A percentile compares a stretch with the other conserved stretches of the same genome.
These are phyloP conservation scores for Erebia palarica DNA, from an alignment of 2,888 invertebrate genomes.

Conservation along the genomic window DNA sequence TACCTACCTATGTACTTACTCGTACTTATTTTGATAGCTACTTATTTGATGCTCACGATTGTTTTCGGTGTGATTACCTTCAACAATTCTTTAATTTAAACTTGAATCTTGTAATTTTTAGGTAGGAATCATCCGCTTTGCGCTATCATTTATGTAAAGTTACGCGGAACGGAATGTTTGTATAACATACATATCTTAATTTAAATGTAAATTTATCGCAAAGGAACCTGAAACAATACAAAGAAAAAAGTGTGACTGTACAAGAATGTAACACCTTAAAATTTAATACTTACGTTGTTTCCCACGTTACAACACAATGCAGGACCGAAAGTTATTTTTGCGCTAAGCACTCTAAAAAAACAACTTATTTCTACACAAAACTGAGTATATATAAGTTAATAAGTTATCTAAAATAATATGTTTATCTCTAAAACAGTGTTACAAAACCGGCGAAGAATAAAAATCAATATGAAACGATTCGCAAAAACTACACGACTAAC, in stretches of 20 bases:
- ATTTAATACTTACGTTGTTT: constrained; percentile 61
- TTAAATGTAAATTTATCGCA: constrained; percentile 11
- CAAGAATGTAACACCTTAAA: constrained; percentile 23
- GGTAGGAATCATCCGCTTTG: background rate
- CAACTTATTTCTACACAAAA: constrained; percentile 41
- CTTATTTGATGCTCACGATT: constrained; percentile 43
- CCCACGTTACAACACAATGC: constrained; percentile 57
- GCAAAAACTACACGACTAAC: constrained; percentile 58
- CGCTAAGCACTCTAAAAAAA: constrained; percentile 37
- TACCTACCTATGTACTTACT: constrained; percentile 42
- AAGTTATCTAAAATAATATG: constrained; percentile 41
- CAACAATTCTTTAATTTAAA: constrained; percentile 29
- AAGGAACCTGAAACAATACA: constrained; percentile 20
- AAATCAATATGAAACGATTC: constrained; percentile 75
- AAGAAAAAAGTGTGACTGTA: constrained; percentile 7
- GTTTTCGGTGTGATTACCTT: constrained; percentile 36
- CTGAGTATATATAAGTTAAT: constrained; percentile 39
- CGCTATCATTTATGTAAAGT: background rate
- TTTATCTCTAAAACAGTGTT: constrained; percentile 70
- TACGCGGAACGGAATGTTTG: constrained; percentile 1
- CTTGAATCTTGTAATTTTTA: too few relatives aligned
- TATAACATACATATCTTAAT: background rate
- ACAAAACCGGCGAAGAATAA: constrained; percentile 74
- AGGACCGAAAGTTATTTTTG: constrained; percentile 38
- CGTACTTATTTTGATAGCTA: constrained; percentile 47